These are phyloP conservation scores for Mesopsocus fuscifrons DNA, from an alignment of 2,888 invertebrate genomes.

Conservation along the genomic window DNA sequence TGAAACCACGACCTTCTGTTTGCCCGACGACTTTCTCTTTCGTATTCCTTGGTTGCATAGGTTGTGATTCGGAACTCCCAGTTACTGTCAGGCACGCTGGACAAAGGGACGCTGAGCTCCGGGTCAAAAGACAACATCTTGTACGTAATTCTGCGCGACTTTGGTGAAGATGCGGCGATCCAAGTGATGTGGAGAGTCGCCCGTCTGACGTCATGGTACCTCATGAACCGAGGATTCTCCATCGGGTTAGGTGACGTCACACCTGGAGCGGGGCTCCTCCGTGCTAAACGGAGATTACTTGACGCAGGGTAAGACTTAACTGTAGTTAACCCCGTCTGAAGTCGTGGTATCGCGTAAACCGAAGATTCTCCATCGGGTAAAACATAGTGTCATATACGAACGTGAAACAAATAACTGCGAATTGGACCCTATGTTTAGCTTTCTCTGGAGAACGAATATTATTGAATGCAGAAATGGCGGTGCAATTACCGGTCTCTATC, in stretches of 20 bases:
- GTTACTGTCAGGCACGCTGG: constrained; percentile 82
- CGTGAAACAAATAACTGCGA: too few relatives aligned
- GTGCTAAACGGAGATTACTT: constrained; percentile 65
- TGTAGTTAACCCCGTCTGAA: too few relatives aligned
- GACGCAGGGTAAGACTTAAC: too few relatives aligned
- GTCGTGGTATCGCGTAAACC: too few relatives aligned
- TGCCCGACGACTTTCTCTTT: constrained; percentile 4
- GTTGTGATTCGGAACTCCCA: constrained; percentile 88
- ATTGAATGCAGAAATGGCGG: too few relatives aligned
- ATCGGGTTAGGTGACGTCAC: constrained; percentile 96
- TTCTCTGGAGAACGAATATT: too few relatives aligned
- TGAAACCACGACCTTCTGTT: too few relatives aligned
- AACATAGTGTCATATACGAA: too few relatives aligned
- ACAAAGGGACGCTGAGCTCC: constrained; percentile 87
- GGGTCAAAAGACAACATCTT: constrained; percentile 94
- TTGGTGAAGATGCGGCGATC: constrained; percentile 73
- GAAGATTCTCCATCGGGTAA: too few relatives aligned
- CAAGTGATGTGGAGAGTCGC: constrained; percentile 85
- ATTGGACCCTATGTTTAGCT: too few relatives aligned
- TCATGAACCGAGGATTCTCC: constrained; percentile 88
- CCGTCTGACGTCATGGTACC: constrained; percentile 65
- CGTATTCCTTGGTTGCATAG: constrained; percentile 27
- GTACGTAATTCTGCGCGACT: constrained; percentile 83
- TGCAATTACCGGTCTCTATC: too few relatives aligned
- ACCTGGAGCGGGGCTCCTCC: constrained; percentile 64